Base-by-base conservation (phyloP, 2,888 invertebrate species). In the Gisinianus flammeolus region DNA sequence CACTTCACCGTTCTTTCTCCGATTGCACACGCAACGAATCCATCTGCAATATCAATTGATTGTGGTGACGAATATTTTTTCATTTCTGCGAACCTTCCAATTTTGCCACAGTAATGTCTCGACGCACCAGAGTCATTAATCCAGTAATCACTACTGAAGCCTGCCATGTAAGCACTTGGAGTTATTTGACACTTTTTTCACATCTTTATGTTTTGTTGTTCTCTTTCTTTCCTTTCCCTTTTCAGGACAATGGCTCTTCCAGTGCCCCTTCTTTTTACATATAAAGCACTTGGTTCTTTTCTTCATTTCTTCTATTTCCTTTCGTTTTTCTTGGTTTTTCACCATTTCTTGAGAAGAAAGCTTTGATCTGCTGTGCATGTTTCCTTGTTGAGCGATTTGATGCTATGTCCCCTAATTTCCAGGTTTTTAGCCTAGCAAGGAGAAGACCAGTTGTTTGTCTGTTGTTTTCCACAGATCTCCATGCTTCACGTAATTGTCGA, bases 401-500 rank as follows among this genome's bases (percentile, higher is more conserved):
- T 8, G 56, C n/a, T n/a, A n/a, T n/a, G 0, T 78, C 74, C 5
- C 75, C 78, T 52, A 77, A 12, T 19, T 80, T 79, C 75, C 72
- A 75, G 28, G 74, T 78, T 68, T 79, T 74, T 1, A 79, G 62
- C 28, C 79, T 66, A 12, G 68, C 64, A 22, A 81, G 73, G 12
- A 81, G 74, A 0, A 76, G 56, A 30, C 72, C 81, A 0, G 80
- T 12, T 0, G 80, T 79, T 24, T 82, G 82, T 26, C 70, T 64
- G 22, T 44, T 28, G 6, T 58, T 8, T 4, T 77, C 78, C 0
- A 81, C 75, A 0, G 79, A 79, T 22, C 81, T 71, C 79, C 82
- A 80, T 4, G 82, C 79, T 71, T 82, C 82, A 2, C 79, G 0
- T n/a, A 82, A 78, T 12, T 81, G 79, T 2, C 79, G 28, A 64